phyloP scores from a whole-genome alignment of 2,888 invertebrate genomes.

The Steinernema carpocapsae region DNA sequence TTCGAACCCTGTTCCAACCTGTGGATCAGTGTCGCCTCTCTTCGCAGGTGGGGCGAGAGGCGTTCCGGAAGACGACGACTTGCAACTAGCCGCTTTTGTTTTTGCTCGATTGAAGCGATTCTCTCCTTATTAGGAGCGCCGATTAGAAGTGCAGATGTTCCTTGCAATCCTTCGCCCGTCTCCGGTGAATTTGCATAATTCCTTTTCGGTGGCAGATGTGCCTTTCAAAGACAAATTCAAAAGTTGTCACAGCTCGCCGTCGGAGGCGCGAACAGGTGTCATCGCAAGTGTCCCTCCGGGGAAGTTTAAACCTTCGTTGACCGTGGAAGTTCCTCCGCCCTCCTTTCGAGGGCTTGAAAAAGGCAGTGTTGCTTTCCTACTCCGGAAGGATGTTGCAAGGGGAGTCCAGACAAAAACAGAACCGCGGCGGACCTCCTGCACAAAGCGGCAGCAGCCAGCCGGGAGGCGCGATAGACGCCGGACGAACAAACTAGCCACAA shows the following conservation, averaged over 20 bases:
- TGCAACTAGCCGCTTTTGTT: not conserved
- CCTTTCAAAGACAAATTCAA: not conserved
- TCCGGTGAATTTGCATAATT: constrained; percentile 21
- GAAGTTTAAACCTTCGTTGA: not conserved
- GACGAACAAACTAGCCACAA: not conserved
- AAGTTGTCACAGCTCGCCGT: not conserved
- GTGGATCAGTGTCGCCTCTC: too few relatives aligned
- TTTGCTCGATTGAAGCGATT: too few relatives aligned
- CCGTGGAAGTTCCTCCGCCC: not conserved
- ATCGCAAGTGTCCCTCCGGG: not conserved
- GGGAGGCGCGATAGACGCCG: not conserved
- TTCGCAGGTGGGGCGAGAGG: not conserved
- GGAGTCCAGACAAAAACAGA: constrained; percentile 9
- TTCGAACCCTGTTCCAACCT: not conserved
- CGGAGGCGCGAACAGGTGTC: constrained; percentile 1
- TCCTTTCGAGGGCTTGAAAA: not conserved
- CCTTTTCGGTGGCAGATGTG: constrained; percentile 12
- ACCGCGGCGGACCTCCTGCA: constrained; percentile 16
- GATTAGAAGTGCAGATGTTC: constrained; percentile 27
- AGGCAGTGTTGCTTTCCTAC: constrained; percentile 23
- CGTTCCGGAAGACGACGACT: not conserved
- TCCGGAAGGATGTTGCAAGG: constrained; percentile 11
- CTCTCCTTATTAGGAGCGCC: not conserved
- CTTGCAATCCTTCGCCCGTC: not conserved
- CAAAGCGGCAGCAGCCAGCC: not conserved